Conservation (phyloP, 2,888 invertebrate species). For the Orchesellides sinensis region DNA sequence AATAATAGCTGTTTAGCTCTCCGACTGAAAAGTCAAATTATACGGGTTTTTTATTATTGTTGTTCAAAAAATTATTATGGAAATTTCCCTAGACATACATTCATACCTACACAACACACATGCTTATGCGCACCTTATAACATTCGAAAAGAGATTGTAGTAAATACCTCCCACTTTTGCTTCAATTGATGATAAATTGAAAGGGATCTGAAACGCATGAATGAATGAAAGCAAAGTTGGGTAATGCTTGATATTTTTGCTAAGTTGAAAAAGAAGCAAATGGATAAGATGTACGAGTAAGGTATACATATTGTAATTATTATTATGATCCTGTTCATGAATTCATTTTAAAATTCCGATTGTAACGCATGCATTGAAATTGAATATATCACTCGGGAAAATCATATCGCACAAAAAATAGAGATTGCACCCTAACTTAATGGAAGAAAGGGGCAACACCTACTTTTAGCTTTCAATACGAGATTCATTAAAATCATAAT, state of each 20-base stretch:
- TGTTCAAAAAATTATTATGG: conserved; percentile 11
- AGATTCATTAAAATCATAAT: conserved; percentile 34
- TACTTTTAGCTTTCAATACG: conserved; percentile 41
- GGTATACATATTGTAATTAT: too few relatives aligned
- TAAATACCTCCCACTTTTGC: conserved; percentile 53
- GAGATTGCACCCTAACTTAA: neutral
- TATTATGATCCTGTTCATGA: too few relatives aligned
- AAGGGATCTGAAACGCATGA: conserved; percentile 27
- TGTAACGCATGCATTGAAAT: neutral
- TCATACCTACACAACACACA: neutral
- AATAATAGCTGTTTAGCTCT: conserved; percentile 25
- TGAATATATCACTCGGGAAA: conserved; percentile 26
- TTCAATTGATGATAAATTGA: conserved; percentile 33
- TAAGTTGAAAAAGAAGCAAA: too few relatives aligned
- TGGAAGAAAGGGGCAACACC: conserved; percentile 47
- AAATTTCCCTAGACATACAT: too few relatives aligned
- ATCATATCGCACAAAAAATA: conserved; percentile 7
- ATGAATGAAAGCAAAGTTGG: conserved; percentile 37
- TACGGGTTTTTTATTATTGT: conserved; percentile 25
- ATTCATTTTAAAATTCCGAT: neutral
- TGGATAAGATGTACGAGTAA: too few relatives aligned
- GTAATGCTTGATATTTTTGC: too few relatives aligned
- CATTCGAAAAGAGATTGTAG: conserved; percentile 16
- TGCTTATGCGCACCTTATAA: conserved; percentile 18
- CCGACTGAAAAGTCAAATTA: conserved; percentile 40